These are phyloP conservation scores for Platycnemis pennipes DNA, from an alignment of 2,888 invertebrate genomes.

Conservation along the genomic window DNA sequence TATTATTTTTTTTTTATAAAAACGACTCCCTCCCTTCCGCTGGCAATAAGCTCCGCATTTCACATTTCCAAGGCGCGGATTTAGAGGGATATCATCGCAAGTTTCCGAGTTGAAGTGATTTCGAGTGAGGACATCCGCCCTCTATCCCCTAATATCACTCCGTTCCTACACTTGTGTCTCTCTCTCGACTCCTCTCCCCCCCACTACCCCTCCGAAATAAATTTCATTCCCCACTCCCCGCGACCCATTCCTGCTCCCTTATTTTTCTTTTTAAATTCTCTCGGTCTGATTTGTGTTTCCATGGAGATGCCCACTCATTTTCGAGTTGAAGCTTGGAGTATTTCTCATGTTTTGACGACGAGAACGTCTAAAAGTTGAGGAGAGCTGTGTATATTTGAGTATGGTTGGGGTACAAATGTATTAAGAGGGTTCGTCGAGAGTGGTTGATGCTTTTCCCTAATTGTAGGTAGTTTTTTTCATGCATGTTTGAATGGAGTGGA, in stretches of 20 bases:
- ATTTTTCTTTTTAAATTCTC: conserved; percentile 40
- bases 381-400: background rate
- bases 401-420: background rate
- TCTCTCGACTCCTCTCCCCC: background rate
- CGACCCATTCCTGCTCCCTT: background rate
- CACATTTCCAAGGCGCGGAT: conserved; percentile 20
- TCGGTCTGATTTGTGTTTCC: conserved; percentile 44
- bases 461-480: background rate
- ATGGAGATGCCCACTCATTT: conserved; percentile 37
- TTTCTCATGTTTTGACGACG: conserved; percentile 31
- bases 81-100: background rate
- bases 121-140: background rate
- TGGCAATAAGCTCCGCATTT: conserved; percentile 19
- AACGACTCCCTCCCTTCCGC: background rate
- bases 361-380: background rate
- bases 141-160: background rate
- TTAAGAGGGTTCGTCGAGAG: background rate
- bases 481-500: background rate
- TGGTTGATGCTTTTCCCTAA: background rate
- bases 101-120: conserved; percentile 54
- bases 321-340: conserved; percentile 19
- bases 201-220: background rate
- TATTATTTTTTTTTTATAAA: background rate
- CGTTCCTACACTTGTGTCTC: background rate
- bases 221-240: background rate